Evolutionary conservation across 2,113 vertebrate genomes (phyloP).

Genomic region (Leptocoma aspasia): DNA sequence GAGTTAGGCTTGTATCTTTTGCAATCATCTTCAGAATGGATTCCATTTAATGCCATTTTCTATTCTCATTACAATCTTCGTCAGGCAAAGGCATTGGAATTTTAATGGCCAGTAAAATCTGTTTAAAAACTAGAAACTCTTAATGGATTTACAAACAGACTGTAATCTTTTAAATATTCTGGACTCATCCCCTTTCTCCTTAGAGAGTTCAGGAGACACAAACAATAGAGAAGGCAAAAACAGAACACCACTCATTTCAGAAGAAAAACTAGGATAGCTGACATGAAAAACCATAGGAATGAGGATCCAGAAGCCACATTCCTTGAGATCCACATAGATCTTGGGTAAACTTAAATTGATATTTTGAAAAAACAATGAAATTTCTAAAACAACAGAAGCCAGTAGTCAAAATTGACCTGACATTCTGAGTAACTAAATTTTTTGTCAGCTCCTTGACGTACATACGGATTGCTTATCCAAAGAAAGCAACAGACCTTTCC

Average conservation of each 20-base stretch:
- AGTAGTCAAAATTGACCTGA: not conserved
- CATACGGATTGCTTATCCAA: not conserved
- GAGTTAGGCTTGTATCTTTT: constrained; percentile 10
- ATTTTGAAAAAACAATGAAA: not conserved
- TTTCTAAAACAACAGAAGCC: not conserved
- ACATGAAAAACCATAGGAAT: not conserved
- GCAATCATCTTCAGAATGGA: constrained; percentile 32
- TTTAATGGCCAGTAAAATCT: constrained; percentile 29
- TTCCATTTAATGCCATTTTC: constrained; percentile 41
- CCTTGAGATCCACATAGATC: not conserved
- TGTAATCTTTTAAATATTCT: constrained; percentile 13
- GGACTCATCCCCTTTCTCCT: not conserved
- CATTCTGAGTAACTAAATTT: not conserved
- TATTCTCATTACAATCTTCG: constrained; percentile 34
- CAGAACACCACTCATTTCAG: not conserved
- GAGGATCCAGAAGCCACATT: not conserved
- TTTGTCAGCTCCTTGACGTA: not conserved
- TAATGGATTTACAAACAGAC: not conserved
- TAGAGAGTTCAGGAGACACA: not conserved
- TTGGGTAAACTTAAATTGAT: not conserved
- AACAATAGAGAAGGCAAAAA: not conserved
- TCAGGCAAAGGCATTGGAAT: constrained; percentile 4
- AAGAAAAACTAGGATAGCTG: not conserved
- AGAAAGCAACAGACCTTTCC: not conserved
- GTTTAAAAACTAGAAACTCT: constrained; percentile 24